Evolutionary conservation across 2,888 invertebrate species (phyloP).

Genomic region (Acholoe squamosa): DNA sequence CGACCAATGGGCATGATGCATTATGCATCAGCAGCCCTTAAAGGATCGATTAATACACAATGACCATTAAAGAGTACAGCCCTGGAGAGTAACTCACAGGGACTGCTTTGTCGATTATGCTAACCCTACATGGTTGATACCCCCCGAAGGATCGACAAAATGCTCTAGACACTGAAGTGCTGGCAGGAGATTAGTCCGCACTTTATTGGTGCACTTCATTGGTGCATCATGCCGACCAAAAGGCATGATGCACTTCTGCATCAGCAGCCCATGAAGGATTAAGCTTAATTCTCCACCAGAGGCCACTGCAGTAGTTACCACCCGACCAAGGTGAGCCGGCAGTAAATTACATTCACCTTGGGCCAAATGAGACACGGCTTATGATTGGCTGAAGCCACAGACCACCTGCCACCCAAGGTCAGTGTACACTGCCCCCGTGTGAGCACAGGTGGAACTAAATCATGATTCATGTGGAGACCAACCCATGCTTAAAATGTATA

Average conservation of each 20-base stretch:
- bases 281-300: background rate
- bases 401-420: background rate
- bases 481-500: too few species aligned
- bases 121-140: too few species aligned
- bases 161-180: background rate
- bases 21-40: too few species aligned
- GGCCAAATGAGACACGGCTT: background rate
- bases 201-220: background rate
- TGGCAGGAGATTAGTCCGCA: background rate
- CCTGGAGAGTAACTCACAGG: too few species aligned
- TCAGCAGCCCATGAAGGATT: background rate
- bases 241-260: background rate
- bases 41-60: too few species aligned
- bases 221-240: background rate
- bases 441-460: background rate
- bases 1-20: too few species aligned
- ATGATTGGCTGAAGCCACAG: constrained; percentile 17
- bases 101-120: too few species aligned
- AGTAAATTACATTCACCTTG: background rate
- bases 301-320: background rate
- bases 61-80: too few species aligned
- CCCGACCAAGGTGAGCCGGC: background rate
- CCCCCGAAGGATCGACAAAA: background rate
- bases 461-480: too few species aligned
- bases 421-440: background rate